These are phyloP conservation scores for Ennomos quercinarius DNA, from an alignment of 2,888 invertebrate species.

Conservation along the genomic window DNA sequence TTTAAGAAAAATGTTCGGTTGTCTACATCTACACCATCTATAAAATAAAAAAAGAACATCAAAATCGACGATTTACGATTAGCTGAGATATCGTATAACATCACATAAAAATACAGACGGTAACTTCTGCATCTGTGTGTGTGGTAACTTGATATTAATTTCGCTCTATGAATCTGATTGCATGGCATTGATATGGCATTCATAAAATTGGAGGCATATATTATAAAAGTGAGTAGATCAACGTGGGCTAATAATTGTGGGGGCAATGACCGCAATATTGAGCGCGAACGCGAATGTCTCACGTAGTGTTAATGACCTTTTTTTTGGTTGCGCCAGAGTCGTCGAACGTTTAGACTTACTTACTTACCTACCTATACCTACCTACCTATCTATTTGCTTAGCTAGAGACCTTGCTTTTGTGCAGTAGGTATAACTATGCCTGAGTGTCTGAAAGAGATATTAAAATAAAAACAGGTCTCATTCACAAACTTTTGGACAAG, in stretches of 20 bases:
- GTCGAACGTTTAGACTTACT: constrained; percentile 25
- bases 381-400: constrained; percentile 24
- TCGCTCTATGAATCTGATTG: constrained; percentile 21
- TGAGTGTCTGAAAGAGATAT: constrained; percentile 8
- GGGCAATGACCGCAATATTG: constrained; percentile 83
- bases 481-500: constrained; percentile 9
- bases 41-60: no score
- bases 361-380: background rate
- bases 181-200: constrained; percentile 25
- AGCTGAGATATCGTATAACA: no score
- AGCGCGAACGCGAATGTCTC: constrained; percentile 83
- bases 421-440: constrained; percentile 9
- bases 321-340: constrained; percentile 78
- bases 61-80: no score
- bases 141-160: constrained; percentile 3
- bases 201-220: constrained; percentile 19
- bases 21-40: no score
- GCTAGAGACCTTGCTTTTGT: constrained; percentile 25
- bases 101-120: no score
- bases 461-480: constrained; percentile 20
- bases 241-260: constrained; percentile 67
- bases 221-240: constrained; percentile 39
- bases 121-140: constrained; percentile 1
- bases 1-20: no score
- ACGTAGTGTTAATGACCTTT: constrained; percentile 83